Evolutionary conservation across 2,888 invertebrate genomes (phyloP).

Genomic region (Exocentrus adspersus): DNA sequence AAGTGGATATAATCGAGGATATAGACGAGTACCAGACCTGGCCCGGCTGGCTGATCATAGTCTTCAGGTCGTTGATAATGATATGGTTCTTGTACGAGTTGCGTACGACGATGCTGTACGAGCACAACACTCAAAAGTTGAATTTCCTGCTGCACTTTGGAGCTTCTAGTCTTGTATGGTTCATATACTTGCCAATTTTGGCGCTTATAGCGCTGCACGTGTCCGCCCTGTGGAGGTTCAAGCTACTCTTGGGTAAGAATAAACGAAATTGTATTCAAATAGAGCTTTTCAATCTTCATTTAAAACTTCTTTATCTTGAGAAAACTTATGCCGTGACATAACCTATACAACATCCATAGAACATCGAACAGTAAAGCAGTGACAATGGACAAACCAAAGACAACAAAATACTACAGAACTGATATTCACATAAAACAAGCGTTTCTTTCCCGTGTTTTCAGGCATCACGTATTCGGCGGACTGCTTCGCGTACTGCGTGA

Average conservation of each 20-base stretch:
- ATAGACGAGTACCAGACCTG: slow-evolving; percentile 97
- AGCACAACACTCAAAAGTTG: slow-evolving; percentile 83
- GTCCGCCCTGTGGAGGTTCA: slow-evolving; percentile 94
- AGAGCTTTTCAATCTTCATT: too few species aligned
- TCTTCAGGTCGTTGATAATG: slow-evolving; percentile 86
- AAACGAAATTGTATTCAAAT: too few species aligned
- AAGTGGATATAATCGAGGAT: slow-evolving; percentile 95
- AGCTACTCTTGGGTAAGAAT: slow-evolving; percentile 87
- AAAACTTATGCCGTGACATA: too few species aligned
- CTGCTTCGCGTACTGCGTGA: slow-evolving; percentile 92
- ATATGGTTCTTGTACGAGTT: slow-evolving; percentile 86
- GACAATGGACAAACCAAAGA: too few species aligned
- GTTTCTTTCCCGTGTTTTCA: too few species aligned
- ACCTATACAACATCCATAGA: too few species aligned
- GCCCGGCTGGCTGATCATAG: slow-evolving; percentile 95
- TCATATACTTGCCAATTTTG: slow-evolving; percentile 94
- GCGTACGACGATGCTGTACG: slow-evolving; percentile 81
- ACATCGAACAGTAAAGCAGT: too few species aligned
- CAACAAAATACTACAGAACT: too few species aligned
- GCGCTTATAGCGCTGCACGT: slow-evolving; percentile 93
- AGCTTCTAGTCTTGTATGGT: slow-evolving; percentile 98
- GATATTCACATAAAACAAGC: too few species aligned
- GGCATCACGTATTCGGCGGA: slow-evolving; percentile 97
- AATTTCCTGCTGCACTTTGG: slow-evolving; percentile 97
- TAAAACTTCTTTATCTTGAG: too few species aligned